A percentile compares a stretch with the other conserved stretches of the same genome.
Conservation (phyloP, 2,797 vertebrate genomes). For the Euphonia xanthogaster region DNA sequence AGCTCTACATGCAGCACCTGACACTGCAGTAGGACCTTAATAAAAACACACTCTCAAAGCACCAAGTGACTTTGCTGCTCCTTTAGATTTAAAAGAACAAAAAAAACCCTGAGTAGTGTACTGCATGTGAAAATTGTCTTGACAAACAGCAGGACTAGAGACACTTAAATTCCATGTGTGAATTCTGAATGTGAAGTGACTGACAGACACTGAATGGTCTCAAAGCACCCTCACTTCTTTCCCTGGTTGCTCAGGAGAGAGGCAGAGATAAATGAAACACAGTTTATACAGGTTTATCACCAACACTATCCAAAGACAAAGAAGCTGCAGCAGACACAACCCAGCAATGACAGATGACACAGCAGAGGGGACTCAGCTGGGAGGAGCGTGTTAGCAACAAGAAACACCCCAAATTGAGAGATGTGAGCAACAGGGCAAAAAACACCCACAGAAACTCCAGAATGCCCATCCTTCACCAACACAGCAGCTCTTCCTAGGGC, state of each 20-base stretch:
- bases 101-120: fast-evolving
- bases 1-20: not conserved
- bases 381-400: not conserved
- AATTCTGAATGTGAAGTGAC: not conserved
- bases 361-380: not conserved
- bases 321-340: not conserved
- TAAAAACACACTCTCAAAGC: not conserved
- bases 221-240: not conserved
- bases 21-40: not conserved
- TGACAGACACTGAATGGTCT: not conserved
- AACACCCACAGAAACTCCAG: not conserved
- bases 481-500: not conserved
- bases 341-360: not conserved
- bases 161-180: not conserved
- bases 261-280: not conserved
- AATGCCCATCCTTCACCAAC: not conserved
- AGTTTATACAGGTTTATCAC: not conserved
- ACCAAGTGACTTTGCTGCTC: not conserved
- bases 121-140: not conserved
- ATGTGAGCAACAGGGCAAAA: not conserved
- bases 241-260: not conserved
- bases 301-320: not conserved
- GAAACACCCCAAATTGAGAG: not conserved
- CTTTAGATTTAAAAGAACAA: not conserved
- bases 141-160: not conserved